Base-by-base conservation (phyloP, 2,113 vertebrate species). In the Ciconia stormi region DNA sequence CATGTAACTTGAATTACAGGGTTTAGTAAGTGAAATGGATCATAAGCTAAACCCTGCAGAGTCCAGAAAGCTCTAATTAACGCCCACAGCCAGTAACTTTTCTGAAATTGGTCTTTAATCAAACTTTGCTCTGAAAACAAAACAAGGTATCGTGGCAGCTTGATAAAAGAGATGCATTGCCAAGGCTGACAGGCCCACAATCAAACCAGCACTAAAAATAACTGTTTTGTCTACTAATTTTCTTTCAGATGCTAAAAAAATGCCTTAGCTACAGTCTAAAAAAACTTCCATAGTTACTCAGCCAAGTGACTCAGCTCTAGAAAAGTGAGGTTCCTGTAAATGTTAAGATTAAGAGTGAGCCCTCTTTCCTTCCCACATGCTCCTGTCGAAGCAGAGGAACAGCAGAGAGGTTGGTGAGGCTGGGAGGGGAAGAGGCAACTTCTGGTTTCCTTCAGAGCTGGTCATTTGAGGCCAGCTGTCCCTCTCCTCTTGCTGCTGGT, bases 51-150 rank as follows among this genome's bases (percentile, higher is more conserved):
- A 95, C 83, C 86, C 83, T 6, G 6, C 85, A 52, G 93, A 96
- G 95, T 87, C 96, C 91, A 93, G 88, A 95, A 97, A 96, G 94
- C 95, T 91, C 83, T 98, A 97, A 98, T 98, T 98, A 98, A 96
- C 61, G 6, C 97, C 96, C 95, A 97, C 94, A 79, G 82, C 18
- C 36, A 97, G 77, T 88, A 95, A 96, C 95, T 94, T 95, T 86
- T 95, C 94, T 88, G 89, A 96, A 97, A 95, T 84, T 71, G 86
- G 91, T 96, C 97, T 96, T 96, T 97, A 98, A 97, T 96, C 93
- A 97, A 96, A 96, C 93, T 97, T 96, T 90, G 73, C 81, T 89
- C 94, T 95, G 92, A 88, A 96, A 97, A 95, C 94, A 97, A 95
- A 95, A 71, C 78, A 96, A 97, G 90, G 76, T 94, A 95, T 73